These are phyloP conservation scores for Pseudorectes ferrugineus DNA, from an alignment of 2,113 vertebrate genomes.

Conservation along the genomic window DNA sequence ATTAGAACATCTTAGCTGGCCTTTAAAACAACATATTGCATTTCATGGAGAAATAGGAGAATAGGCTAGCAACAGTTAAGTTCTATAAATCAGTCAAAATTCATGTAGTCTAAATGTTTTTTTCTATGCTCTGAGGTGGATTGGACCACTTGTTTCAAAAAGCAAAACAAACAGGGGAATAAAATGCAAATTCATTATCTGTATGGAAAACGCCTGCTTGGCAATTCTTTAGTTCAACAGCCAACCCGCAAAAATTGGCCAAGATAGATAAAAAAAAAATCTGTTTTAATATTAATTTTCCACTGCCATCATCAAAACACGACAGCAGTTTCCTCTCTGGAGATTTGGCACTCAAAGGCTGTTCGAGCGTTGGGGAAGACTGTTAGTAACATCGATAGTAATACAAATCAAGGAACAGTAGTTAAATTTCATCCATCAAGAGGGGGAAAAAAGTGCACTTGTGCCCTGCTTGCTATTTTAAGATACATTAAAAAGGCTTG, in stretches of 20 bases:
- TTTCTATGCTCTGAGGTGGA: neutral
- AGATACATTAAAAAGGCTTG: neutral
- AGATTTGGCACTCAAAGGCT: slow-evolving; percentile 2
- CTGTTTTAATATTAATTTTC: slow-evolving; percentile 38
- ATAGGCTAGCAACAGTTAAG: neutral
- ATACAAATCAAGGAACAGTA: slow-evolving; percentile 37
- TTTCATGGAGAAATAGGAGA: neutral
- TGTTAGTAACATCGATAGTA: neutral
- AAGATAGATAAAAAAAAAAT: neutral
- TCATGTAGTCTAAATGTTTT: neutral
- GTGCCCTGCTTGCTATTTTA: slow-evolving; percentile 12
- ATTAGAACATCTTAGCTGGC: neutral
- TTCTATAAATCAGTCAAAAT: neutral
- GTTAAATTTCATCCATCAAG: slow-evolving; percentile 21
- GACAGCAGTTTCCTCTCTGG: neutral
- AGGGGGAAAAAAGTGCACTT: neutral
- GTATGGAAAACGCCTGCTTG: neutral
- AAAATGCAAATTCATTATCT: slow-evolving; percentile 22
- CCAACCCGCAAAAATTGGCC: neutral
- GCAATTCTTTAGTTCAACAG: neutral
- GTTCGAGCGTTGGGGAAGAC: neutral
- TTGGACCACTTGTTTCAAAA: slow-evolving; percentile 1
- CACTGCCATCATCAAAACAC: neutral
- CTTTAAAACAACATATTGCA: neutral
- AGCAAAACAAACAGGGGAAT: neutral